These are phyloP conservation scores for Gracilinanus agilis DNA, from an alignment of 2,113 vertebrate species.

Conservation along the genomic window DNA sequence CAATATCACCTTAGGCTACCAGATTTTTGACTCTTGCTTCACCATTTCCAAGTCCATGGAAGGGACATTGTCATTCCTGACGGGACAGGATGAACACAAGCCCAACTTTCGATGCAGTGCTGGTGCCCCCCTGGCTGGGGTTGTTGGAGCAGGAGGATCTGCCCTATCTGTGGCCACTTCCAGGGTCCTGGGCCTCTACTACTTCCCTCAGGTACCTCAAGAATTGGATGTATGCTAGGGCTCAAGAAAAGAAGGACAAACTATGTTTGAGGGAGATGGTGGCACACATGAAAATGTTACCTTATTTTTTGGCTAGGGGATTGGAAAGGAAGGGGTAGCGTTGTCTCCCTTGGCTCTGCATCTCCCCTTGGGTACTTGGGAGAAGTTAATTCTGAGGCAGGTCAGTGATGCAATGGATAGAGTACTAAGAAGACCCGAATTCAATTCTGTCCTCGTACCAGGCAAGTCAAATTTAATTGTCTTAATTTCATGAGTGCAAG, in stretches of 20 bases:
- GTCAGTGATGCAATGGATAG: not conserved
- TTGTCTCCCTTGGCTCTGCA: not conserved
- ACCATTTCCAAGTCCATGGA: conserved; percentile 91
- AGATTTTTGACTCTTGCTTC: conserved; percentile 91
- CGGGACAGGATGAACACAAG: conserved; percentile 90
- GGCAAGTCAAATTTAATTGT: not conserved
- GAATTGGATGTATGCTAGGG: not conserved
- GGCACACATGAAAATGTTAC: not conserved
- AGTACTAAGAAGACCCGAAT: not conserved
- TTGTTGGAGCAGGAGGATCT: conserved; percentile 89
- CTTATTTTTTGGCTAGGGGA: not conserved
- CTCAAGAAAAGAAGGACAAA: conserved; percentile 2
- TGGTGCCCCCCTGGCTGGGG: conserved; percentile 85
- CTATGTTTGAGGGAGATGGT: not conserved
- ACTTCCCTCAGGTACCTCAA: conserved; percentile 88
- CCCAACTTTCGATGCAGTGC: conserved; percentile 90
- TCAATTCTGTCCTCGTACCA: not conserved
- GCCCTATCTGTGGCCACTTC: conserved; percentile 90
- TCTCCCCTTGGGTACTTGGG: not conserved
- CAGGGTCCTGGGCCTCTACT: conserved; percentile 90
- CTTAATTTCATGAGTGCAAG: not conserved
- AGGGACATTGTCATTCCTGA: conserved; percentile 88
- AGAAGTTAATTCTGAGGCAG: not conserved
- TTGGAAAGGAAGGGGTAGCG: not conserved
- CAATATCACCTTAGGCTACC: conserved; percentile 87